Percentiles rank a stretch among this genome's conserved stretches.
These are phyloP conservation scores for Loxodonta africana DNA, from an alignment of 2,113 vertebrate species.

Conservation along the genomic window DNA sequence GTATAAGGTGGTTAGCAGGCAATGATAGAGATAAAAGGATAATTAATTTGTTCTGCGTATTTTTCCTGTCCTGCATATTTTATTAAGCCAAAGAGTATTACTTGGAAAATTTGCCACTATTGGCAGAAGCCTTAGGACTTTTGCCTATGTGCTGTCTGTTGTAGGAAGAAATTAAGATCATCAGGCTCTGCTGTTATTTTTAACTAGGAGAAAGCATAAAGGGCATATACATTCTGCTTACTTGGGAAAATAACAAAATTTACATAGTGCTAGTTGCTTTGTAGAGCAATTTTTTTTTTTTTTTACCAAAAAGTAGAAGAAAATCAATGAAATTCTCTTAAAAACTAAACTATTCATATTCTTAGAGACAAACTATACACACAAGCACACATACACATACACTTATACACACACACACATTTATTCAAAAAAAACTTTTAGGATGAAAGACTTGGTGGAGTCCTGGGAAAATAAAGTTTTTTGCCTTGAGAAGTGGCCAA, in stretches of 20 bases:
- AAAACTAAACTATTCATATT: neutral
- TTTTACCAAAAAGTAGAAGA: neutral
- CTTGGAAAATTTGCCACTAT: neutral
- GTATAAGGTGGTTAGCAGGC: neutral
- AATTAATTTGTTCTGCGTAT: neutral
- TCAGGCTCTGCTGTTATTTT: neutral
- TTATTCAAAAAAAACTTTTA: neutral
- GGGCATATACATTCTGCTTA: neutral
- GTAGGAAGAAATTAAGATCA: neutral
- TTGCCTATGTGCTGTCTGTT: neutral
- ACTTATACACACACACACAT: no score
- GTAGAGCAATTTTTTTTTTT: neutral
- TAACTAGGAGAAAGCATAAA: neutral
- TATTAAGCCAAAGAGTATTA: neutral
- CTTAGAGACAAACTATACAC: neutral
- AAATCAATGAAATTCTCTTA: neutral
- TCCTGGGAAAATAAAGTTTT: neutral
- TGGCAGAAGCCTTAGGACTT: neutral
- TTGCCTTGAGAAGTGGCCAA: neutral
- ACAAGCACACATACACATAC: no score
- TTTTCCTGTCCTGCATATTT: neutral
- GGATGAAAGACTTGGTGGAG: neutral
- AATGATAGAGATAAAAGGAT: neutral
- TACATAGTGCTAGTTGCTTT: neutral
- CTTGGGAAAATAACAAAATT: neutral